phyloP scores from a whole-genome alignment of 2,888 invertebrate species.

The Callyntrura sp. region DNA sequence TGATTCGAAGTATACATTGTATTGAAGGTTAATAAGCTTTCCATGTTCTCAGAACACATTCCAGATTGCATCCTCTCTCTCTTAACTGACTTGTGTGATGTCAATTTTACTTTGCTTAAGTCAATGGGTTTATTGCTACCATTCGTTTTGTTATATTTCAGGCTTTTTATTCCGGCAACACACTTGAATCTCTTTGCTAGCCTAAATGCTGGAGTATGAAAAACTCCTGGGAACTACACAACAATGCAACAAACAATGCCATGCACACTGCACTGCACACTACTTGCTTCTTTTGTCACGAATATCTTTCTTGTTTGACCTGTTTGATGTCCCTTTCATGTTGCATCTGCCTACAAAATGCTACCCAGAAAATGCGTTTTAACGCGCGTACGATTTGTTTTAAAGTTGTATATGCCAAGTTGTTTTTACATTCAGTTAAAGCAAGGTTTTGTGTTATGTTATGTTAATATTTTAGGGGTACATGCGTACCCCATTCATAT shows the following conservation, averaged over 20 bases:
- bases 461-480: constrained; percentile 11
- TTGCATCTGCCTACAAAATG: constrained; percentile 10
- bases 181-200: constrained; percentile 69
- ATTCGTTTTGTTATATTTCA: constrained; percentile 66
- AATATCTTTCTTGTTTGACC: constrained; percentile 29
- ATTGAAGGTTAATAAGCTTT: not conserved
- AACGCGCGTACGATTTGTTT: not conserved
- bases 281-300: constrained; percentile 53
- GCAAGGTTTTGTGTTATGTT: constrained; percentile 7
- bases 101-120: constrained; percentile 23
- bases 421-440: not conserved
- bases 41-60: not conserved
- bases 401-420: not conserved
- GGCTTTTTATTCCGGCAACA: constrained; percentile 69
- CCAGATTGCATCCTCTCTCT: not conserved
- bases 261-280: constrained; percentile 11
- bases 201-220: not conserved
- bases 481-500: not conserved
- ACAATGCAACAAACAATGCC: constrained; percentile 61
- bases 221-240: constrained; percentile 42
- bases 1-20: too few species aligned
- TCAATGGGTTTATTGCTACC: constrained; percentile 23
- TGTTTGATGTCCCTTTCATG: not conserved
- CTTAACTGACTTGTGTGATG: not conserved
- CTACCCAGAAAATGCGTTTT: not conserved